Conservation (phyloP, 2,888 invertebrate genomes). For the Aplocera efformata region DNA sequence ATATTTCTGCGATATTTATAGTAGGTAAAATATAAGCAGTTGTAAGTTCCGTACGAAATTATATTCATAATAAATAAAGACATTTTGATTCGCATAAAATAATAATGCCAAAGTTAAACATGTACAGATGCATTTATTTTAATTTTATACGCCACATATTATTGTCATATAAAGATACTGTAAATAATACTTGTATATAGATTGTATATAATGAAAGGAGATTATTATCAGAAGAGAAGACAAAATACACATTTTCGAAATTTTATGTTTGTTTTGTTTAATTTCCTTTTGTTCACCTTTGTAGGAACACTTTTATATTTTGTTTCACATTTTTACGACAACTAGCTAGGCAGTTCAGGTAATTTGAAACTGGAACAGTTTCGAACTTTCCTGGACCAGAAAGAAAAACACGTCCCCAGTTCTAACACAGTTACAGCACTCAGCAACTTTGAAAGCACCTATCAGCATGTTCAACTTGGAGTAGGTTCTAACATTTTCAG, state of each 20-base stretch:
- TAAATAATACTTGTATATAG: constrained; percentile 72
- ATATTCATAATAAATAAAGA: constrained; percentile 28
- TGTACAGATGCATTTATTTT: constrained; percentile 69
- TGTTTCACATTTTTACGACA: constrained; percentile 10
- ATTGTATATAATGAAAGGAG: constrained; percentile 62
- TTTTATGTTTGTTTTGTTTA: constrained; percentile 74
- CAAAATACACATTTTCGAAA: constrained; percentile 73
- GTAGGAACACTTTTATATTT: constrained; percentile 13
- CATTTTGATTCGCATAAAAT: constrained; percentile 35
- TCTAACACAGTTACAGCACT: constrained; percentile 31
- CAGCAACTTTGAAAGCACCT: constrained; percentile 30
- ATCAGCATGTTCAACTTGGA: constrained; percentile 34
- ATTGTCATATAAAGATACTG: constrained; percentile 56
- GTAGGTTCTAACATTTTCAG: constrained; percentile 38
- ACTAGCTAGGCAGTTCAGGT: not conserved
- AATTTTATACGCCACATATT: constrained; percentile 49
- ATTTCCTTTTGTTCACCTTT: constrained; percentile 46
- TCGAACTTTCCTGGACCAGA: constrained; percentile 5
- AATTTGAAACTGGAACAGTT: constrained; percentile 12
- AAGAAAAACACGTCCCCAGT: constrained; percentile 25
- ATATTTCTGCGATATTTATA: constrained; percentile 74
- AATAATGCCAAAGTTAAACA: constrained; percentile 78
- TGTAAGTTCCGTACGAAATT: constrained; percentile 47
- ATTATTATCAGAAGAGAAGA: constrained; percentile 53
- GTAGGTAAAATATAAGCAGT: constrained; percentile 36